Conservation (phyloP, 2,797 vertebrate species). For the Pseudochirops corinnae region DNA sequence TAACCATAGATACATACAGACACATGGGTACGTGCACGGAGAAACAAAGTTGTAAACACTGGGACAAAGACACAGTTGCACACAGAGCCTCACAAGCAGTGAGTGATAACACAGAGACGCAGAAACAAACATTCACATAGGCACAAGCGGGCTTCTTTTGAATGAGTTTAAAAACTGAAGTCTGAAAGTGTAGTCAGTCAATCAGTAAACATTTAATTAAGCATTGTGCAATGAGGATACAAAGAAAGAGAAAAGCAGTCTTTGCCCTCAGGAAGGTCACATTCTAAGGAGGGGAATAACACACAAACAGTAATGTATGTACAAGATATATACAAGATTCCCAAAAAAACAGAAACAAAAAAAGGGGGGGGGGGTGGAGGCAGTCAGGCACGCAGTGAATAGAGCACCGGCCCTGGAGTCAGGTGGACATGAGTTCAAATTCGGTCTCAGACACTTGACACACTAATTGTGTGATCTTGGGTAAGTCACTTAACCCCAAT, state of each 20-base stretch:
- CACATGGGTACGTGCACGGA: slow-evolving; percentile 48
- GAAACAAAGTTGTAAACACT: background rate
- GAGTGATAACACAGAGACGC: background rate
- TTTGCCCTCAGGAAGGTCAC: background rate
- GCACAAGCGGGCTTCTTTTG: background rate
- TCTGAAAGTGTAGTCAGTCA: background rate
- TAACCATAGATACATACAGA: background rate
- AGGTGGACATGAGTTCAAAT: no score
- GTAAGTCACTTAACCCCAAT: no score
- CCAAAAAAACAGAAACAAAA: no score
- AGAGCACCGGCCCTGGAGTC: no score
- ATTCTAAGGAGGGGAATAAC: background rate
- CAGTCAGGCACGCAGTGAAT: no score
- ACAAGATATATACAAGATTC: background rate
- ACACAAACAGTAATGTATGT: background rate
- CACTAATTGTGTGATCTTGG: no score
- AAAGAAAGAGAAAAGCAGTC: background rate
- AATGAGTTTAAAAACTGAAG: slow-evolving; percentile 1
- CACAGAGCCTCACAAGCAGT: background rate
- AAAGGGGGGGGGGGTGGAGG: no score
- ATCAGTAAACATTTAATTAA: background rate
- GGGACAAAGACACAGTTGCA: background rate
- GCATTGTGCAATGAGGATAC: no score
- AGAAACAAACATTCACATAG: no score
- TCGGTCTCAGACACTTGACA: no score